Percentiles rank a stretch among this genome's conserved stretches.
These are phyloP conservation scores for Vandiemenella viatica DNA, from an alignment of 2,888 invertebrate genomes.

Conservation along the genomic window DNA sequence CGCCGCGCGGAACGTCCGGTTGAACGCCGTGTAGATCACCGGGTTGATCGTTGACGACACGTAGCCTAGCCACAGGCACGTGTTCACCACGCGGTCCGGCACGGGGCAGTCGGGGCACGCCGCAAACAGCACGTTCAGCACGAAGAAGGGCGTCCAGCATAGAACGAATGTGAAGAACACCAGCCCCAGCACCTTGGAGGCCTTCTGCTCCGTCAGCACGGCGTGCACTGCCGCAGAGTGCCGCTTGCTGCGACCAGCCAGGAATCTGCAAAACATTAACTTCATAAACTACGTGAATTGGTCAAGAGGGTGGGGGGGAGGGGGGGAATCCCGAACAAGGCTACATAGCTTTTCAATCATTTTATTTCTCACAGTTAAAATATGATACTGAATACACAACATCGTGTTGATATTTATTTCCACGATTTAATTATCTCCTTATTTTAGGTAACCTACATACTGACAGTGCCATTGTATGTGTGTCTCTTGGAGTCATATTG, in stretches of 20 bases:
- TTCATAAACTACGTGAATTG: too few relatives aligned
- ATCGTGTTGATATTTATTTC: too few relatives aligned
- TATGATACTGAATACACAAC: too few relatives aligned
- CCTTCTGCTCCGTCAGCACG: conserved; percentile 86
- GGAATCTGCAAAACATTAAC: too few relatives aligned
- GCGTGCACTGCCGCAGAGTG: conserved; percentile 61
- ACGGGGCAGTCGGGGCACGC: conserved; percentile 67
- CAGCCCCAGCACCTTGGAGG: conserved; percentile 79
- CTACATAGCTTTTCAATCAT: too few relatives aligned
- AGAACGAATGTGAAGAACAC: conserved; percentile 87
- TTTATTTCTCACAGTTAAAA: too few relatives aligned
- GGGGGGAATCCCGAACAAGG: too few relatives aligned
- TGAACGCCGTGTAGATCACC: conserved; percentile 86
- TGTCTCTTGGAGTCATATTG: too few relatives aligned
- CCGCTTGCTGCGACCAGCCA: conserved; percentile 41
- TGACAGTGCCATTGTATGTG: too few relatives aligned
- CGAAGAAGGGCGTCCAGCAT: conserved; percentile 88
- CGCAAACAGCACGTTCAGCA: conserved; percentile 73
- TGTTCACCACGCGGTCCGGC: conserved; percentile 57
- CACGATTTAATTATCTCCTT: too few relatives aligned
- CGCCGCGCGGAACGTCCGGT: conserved; percentile 73
- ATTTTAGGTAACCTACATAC: too few relatives aligned
- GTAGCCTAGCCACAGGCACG: conserved; percentile 84
- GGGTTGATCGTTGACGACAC: conserved; percentile 87
- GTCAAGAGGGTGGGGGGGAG: too few relatives aligned